phyloP scores from a whole-genome alignment of 2,888 invertebrate species.

The Aphrophora alni region DNA sequence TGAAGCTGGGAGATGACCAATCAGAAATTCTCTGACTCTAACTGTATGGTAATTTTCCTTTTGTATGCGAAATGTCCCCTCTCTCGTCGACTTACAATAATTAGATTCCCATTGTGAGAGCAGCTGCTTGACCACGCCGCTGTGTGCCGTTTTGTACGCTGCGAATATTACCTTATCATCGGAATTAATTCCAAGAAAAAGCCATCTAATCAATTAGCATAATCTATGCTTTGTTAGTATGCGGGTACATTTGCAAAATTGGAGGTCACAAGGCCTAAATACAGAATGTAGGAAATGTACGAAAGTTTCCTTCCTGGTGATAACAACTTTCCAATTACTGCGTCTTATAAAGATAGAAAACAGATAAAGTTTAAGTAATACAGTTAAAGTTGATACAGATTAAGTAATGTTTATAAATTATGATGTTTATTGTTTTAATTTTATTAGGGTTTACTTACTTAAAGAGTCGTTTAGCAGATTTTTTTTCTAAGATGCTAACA shows the following conservation, averaged over 20 bases:
- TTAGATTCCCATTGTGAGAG: background rate
- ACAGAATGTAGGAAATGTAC: too few species aligned
- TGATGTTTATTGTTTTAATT: too few species aligned
- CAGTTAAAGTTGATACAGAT: too few species aligned
- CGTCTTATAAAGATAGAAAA: too few species aligned
- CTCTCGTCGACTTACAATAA: background rate
- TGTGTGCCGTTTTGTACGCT: background rate
- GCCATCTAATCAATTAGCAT: background rate
- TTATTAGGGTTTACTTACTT: too few species aligned
- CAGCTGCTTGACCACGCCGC: background rate
- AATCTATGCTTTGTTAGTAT: background rate
- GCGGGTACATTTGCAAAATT: background rate
- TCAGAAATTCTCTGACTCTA: background rate
- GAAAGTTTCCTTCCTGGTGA: too few species aligned
- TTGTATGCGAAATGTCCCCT: constrained; percentile 9
- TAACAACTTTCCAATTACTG: too few species aligned
- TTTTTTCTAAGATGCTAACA: too few species aligned
- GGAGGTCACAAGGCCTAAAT: background rate
- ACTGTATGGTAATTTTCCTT: constrained; percentile 2
- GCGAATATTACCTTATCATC: background rate
- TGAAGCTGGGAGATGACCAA: background rate
- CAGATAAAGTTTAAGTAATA: too few species aligned
- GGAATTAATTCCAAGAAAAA: background rate
- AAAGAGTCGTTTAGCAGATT: too few species aligned
- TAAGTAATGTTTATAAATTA: too few species aligned